Conservation (phyloP, 2,113 vertebrate species). For the Planiliza haematocheilus region DNA sequence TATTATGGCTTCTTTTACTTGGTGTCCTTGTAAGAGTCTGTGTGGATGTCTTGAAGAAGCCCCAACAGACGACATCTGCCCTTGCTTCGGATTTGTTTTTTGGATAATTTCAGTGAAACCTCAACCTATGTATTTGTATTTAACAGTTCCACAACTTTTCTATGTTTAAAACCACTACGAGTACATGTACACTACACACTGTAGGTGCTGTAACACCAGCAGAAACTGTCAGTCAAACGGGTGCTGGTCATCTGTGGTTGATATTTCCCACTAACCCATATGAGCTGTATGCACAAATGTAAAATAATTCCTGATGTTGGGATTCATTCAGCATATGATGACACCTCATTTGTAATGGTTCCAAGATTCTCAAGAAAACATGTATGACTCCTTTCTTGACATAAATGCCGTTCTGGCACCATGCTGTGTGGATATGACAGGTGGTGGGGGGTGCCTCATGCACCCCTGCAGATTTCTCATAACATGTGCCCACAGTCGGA, state of each 20-base stretch:
- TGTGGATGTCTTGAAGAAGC: no score
- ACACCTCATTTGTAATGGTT: slow-evolving; percentile 20
- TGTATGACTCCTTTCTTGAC: neutral
- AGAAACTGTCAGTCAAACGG: no score
- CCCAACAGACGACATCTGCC: no score
- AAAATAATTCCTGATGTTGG: neutral
- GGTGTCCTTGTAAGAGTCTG: no score
- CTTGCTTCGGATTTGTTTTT: no score
- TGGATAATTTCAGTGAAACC: no score
- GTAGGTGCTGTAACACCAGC: no score
- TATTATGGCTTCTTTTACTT: no score
- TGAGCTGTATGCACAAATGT: slow-evolving; percentile 23
- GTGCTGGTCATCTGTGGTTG: neutral
- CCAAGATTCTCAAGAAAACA: slow-evolving; percentile 5
- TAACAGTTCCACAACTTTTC: no score
- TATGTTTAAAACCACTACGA: no score
- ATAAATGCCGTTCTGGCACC: slow-evolving; percentile 13
- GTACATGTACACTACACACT: no score
- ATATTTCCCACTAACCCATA: neutral
- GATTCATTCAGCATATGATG: neutral
- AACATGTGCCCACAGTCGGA: slow-evolving; percentile 6
- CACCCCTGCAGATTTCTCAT: slow-evolving; percentile 38
- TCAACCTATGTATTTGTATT: no score
- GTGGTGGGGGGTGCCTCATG: slow-evolving; percentile 34
- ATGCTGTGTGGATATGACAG: slow-evolving; percentile 45